Percentiles rank a stretch among this genome's conserved stretches.
Evolutionary conservation across 2,888 invertebrate genomes (phyloP).

Genomic region (Sarcophaga subvicina): DNA sequence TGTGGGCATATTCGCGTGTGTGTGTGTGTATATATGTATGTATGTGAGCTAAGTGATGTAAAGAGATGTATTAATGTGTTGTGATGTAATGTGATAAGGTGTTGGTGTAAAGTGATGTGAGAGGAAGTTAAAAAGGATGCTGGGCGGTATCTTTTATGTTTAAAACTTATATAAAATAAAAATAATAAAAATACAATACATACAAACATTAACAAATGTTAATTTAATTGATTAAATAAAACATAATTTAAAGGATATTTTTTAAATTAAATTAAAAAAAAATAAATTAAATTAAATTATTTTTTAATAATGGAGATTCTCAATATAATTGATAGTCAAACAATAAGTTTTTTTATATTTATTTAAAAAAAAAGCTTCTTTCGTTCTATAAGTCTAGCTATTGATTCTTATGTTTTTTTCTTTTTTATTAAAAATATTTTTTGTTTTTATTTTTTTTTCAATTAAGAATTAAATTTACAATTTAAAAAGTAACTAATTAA

Average conservation of each 20-base stretch:
- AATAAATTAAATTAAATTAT: slow-evolving; percentile 30
- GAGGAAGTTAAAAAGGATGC: background rate
- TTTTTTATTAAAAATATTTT: slow-evolving; percentile 26
- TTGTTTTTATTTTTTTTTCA: slow-evolving; percentile 20
- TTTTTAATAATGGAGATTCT: slow-evolving; percentile 17
- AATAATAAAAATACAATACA: slow-evolving; percentile 47
- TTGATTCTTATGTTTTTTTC: slow-evolving; percentile 15
- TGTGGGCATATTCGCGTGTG: slow-evolving; percentile 37
- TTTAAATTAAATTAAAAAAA: slow-evolving; percentile 41
- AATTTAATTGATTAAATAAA: slow-evolving; percentile 28
- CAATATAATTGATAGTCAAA: background rate
- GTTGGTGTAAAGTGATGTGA: background rate
- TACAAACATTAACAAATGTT: slow-evolving; percentile 61
- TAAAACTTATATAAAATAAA: slow-evolving; percentile 5
- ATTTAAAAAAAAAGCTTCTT: slow-evolving; percentile 28
- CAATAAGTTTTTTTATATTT: background rate
- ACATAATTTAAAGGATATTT: slow-evolving; percentile 4
- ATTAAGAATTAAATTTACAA: slow-evolving; percentile 59
- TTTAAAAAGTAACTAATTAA: slow-evolving; percentile 64
- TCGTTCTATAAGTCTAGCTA: slow-evolving; percentile 16
- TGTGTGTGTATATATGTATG: slow-evolving; percentile 6
- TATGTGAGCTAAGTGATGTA: too few relatives aligned
- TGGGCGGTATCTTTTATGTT: slow-evolving; percentile 6
- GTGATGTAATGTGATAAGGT: too few relatives aligned
- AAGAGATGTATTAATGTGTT: too few relatives aligned